Evolutionary conservation across 1,140 invertebrate genomes (phyloP).

Genomic region (Meloidogyne floridensis): DNA sequence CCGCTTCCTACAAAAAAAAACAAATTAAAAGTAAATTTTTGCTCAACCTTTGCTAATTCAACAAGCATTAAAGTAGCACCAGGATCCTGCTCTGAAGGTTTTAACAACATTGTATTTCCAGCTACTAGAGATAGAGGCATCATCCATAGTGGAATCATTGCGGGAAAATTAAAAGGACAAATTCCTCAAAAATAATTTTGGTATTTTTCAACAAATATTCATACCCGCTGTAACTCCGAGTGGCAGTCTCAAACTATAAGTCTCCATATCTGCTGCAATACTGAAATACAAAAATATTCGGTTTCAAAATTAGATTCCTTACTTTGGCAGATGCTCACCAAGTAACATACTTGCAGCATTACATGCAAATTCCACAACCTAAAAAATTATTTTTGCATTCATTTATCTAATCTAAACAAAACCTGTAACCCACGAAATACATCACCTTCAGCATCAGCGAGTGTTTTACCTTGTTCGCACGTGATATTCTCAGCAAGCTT

Average conservation of each 20-base stretch:
- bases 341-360: constrained; percentile 85
- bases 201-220: background rate
- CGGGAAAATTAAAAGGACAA: constrained; percentile 76
- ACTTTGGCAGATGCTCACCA: constrained; percentile 85
- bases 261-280: constrained; percentile 70
- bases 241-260: constrained; percentile 80
- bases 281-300: constrained; percentile 79
- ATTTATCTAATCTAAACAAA: constrained; percentile 65
- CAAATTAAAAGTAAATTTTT: background rate
- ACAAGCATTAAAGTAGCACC: constrained; percentile 91
- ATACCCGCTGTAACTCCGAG: constrained; percentile 83
- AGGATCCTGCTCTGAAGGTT: constrained; percentile 94
- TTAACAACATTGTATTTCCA: constrained; percentile 77
- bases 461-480: constrained; percentile 93
- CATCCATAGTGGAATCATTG: constrained; percentile 99
- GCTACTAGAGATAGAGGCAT: constrained; percentile 84
- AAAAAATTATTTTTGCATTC: constrained; percentile 66
- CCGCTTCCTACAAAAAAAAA: constrained; percentile 73
- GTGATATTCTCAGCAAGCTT: constrained; percentile 89
- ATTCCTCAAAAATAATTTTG: constrained; percentile 51
- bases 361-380: constrained; percentile 95
- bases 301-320: constrained; percentile 75
- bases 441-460: constrained; percentile 95
- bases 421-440: constrained; percentile 91
- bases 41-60: constrained; percentile 72